These are phyloP conservation scores for Oryzias sinensis DNA, from an alignment of 2,797 vertebrate genomes.

Conservation along the genomic window DNA sequence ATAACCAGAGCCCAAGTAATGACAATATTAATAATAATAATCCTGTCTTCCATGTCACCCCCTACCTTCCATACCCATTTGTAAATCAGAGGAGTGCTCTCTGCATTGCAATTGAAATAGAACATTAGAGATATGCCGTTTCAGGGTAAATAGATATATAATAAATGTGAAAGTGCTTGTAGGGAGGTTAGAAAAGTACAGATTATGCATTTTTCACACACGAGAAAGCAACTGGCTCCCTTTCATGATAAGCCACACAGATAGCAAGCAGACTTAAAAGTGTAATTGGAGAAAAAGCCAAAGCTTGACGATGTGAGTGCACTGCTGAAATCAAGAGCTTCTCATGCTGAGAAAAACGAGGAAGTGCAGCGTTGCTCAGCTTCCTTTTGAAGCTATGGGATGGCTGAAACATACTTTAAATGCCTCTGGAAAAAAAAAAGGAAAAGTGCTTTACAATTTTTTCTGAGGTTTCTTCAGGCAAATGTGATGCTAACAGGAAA, in stretches of 20 bases:
- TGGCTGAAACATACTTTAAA: slow-evolving; percentile 13
- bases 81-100: slow-evolving; percentile 9
- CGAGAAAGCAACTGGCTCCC: slow-evolving; percentile 31
- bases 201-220: slow-evolving; percentile 49
- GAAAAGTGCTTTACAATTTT: no score
- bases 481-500: not conserved
- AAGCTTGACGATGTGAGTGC: slow-evolving; percentile 11
- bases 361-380: slow-evolving; percentile 21
- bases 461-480: not conserved
- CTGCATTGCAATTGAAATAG: slow-evolving; percentile 31
- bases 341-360: slow-evolving; percentile 14
- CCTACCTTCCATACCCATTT: slow-evolving; percentile 16
- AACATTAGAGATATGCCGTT: slow-evolving; percentile 23
- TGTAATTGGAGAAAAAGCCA: slow-evolving; percentile 35
- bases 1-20: slow-evolving; percentile 19
- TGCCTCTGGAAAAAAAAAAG: slow-evolving; percentile 12
- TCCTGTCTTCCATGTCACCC: slow-evolving; percentile 27
- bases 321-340: slow-evolving; percentile 21
- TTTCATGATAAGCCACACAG: slow-evolving; percentile 40
- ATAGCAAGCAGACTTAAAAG: slow-evolving; percentile 34
- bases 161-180: slow-evolving; percentile 57
- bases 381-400: slow-evolving; percentile 22
- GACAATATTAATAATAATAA: slow-evolving; percentile 13
- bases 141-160: slow-evolving; percentile 49
- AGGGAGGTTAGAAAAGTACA: slow-evolving; percentile 30